Percentiles rank a stretch among this genome's conserved stretches.
These are phyloP conservation scores for Balaeniceps rex DNA, from an alignment of 2,113 vertebrate species.

Conservation along the genomic window DNA sequence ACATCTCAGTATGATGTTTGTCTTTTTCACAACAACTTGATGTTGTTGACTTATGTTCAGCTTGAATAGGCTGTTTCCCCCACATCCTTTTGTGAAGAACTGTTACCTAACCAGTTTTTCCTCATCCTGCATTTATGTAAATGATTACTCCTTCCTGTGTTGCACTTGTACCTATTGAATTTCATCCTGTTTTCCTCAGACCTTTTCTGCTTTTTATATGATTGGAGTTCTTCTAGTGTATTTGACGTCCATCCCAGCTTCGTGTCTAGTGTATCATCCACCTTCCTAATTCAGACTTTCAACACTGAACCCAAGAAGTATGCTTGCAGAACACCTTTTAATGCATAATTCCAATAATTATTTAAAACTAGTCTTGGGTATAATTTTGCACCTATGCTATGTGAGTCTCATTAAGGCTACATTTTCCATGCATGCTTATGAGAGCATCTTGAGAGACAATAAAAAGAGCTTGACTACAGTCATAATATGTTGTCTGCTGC, in stretches of 20 bases:
- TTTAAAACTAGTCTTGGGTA: background rate
- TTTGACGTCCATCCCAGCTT: background rate
- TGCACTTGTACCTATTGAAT: conserved; percentile 8
- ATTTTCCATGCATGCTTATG: background rate
- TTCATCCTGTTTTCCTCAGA: background rate
- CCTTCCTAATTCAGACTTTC: background rate
- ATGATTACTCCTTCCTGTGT: background rate
- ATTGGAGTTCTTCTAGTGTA: background rate
- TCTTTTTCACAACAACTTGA: conserved; percentile 24
- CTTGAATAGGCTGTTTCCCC: conserved; percentile 28
- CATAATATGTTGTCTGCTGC: background rate
- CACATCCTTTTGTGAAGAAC: conserved; percentile 15
- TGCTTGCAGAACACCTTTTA: background rate
- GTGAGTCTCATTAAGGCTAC: background rate
- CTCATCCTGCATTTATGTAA: conserved; percentile 39
- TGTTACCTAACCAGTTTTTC: conserved; percentile 55
- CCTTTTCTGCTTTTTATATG: background rate
- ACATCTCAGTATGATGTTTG: background rate
- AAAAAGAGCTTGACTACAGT: background rate
- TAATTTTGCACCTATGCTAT: background rate
- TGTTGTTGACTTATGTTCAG: conserved; percentile 21
- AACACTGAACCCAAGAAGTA: background rate
- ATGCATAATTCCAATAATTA: background rate
- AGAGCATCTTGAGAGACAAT: background rate
- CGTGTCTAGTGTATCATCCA: background rate